Evolutionary conservation across 2,797 vertebrate genomes (phyloP).

Genomic region (Siniperca obscura): DNA sequence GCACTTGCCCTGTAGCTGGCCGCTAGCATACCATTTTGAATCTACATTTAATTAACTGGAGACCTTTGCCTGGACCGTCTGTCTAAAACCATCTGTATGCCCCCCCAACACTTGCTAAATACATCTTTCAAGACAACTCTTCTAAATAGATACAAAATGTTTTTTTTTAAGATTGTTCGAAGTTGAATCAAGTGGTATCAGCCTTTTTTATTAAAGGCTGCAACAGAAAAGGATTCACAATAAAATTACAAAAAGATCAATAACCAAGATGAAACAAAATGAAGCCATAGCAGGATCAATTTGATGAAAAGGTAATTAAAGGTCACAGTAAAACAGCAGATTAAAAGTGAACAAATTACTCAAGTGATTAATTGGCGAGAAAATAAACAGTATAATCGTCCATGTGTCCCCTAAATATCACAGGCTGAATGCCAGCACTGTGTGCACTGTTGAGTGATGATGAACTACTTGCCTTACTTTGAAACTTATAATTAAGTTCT

Average conservation of each 20-base stretch:
- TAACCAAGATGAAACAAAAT: constrained; percentile 13
- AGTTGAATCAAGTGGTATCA: not conserved
- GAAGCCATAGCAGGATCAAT: constrained; percentile 22
- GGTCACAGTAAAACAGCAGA: constrained; percentile 27
- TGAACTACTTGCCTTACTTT: not conserved
- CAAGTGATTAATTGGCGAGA: constrained; percentile 37
- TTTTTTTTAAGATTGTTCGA: not conserved
- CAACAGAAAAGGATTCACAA: not conserved
- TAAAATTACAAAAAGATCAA: constrained; percentile 15
- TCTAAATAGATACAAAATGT: not conserved
- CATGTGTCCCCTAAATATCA: constrained; percentile 43
- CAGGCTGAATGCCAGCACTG: constrained; percentile 15
- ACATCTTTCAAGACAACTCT: not conserved
- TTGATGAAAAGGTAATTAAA: constrained; percentile 44
- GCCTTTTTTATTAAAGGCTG: not conserved
- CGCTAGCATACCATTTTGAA: not conserved
- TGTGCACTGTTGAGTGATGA: constrained; percentile 1
- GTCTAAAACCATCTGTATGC: not conserved
- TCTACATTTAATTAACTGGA: constrained; percentile 24
- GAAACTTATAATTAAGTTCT: constrained; percentile 3
- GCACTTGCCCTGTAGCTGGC: not conserved
- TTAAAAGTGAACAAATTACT: constrained; percentile 45
- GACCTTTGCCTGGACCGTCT: not conserved
- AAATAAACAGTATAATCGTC: constrained; percentile 36
- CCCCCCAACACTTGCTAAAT: not conserved